Conservation (phyloP, 2,113 vertebrate genomes). For the Brachirus orientalis region DNA sequence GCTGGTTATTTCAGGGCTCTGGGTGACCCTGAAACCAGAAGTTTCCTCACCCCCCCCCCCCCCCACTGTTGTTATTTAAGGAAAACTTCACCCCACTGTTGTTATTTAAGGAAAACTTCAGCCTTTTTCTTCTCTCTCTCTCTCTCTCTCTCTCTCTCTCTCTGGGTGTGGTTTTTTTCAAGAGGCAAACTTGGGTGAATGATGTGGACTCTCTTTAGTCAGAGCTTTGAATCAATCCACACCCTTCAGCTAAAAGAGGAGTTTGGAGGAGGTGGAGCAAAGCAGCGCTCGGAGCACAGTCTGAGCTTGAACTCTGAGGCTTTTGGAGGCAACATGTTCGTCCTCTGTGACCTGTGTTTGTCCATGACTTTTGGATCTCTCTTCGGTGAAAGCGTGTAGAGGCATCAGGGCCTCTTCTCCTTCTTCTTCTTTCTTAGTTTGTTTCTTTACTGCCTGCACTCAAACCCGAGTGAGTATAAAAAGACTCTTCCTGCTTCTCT, state of each 20-base stretch:
- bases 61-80: constrained; percentile 78
- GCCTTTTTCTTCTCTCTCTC: constrained; percentile 68
- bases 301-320: constrained; percentile 56
- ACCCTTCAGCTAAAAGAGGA: constrained; percentile 74
- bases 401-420: background rate
- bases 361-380: constrained; percentile 62
- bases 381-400: constrained; percentile 21
- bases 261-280: constrained; percentile 75
- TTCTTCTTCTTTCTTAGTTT: background rate
- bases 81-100: constrained; percentile 79
- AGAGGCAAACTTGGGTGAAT: constrained; percentile 82
- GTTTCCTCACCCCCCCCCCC: constrained; percentile 75
- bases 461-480: constrained; percentile 57
- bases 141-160: constrained; percentile 48
- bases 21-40: constrained; percentile 75
- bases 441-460: constrained; percentile 6
- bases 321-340: constrained; percentile 39
- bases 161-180: constrained; percentile 80
- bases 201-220: constrained; percentile 75
- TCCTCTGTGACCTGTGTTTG: constrained; percentile 39
- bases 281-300: constrained; percentile 45
- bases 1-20: constrained; percentile 66
- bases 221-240: constrained; percentile 75
- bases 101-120: constrained; percentile 82
- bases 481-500: constrained; percentile 31